Base-by-base conservation (phyloP, 1,140 invertebrate genomes). In the Sycophaga agraensis region DNA sequence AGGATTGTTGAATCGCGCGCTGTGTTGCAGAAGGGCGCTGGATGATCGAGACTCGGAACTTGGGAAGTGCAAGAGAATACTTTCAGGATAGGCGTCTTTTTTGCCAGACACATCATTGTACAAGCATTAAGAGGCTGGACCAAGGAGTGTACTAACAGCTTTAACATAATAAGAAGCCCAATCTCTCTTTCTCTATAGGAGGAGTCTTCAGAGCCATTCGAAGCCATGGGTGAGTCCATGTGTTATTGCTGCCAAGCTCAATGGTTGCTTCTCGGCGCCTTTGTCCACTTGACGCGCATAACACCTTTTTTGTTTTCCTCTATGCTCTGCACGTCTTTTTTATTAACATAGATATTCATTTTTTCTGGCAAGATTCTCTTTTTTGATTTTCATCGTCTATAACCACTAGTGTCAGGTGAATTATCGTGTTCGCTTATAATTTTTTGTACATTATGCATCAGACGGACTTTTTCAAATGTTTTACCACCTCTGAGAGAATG, bases 171-270 rank as follows among this genome's bases (percentile, higher is more conserved):
- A 12, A 31, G n/a, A 28, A 26, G 28, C 22, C 22, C 21, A 4
- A 39, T 11, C 4, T 1, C 12, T 17, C 12, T 1, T 49, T 31
- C 2, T 31, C 19, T 8, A 17, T 17, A 21, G 17, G 8, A 22
- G 31, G 16, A 14, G 14, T 19, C 11, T 17, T 26, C 37, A 8
- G 4, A 4, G 17, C 19, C 22, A 21, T 50, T 24, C 40, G 35
- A 19, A 55, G 28, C 51, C 51, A 55, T 55, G 51, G 51, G 51
- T 55, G 51, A 55, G 51, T 55, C 51, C 51, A 55, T 55, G 51
- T 55, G 51, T 7, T n/a, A 35, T 1, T 19, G 9, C 28, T 35
- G 12, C 16, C 16, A 6, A 2, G 2, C 2, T 3, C 3, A 4
- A 11, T 26, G 4, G 12, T 2, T 31, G 3, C 9, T 4, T 19